Percentiles rank a stretch among this genome's conserved stretches.
phyloP scores from a whole-genome alignment of 2,113 vertebrate species.

The Petaurus breviceps region DNA sequence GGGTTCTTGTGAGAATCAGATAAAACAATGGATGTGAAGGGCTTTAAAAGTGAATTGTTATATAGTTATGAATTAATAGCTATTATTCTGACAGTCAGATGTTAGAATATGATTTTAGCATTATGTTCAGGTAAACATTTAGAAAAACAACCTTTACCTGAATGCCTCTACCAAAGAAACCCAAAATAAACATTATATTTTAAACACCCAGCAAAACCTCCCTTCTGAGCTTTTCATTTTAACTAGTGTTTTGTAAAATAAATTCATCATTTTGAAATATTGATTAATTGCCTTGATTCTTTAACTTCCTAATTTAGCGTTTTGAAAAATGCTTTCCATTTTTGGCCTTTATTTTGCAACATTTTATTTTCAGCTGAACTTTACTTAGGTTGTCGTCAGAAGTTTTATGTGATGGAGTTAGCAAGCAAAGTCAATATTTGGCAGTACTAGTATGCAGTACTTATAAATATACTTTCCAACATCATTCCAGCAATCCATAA shows the following conservation, averaged over 20 bases:
- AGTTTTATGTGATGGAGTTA: conserved; percentile 78
- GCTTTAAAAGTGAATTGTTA: conserved; percentile 12
- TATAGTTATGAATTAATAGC: not conserved
- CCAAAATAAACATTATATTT: conserved; percentile 66
- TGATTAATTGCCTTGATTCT: conserved; percentile 80
- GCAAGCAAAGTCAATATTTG: conserved; percentile 81
- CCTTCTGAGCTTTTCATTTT: conserved; percentile 72
- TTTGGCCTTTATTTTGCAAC: conserved; percentile 82
- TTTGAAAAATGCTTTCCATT: conserved; percentile 83
- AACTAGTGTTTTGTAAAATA: conserved; percentile 78
- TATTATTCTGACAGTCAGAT: not conserved
- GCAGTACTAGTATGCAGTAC: conserved; percentile 66
- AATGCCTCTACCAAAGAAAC: conserved; percentile 52
- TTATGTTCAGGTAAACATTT: conserved; percentile 49
- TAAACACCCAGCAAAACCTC: conserved; percentile 54
- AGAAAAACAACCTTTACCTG: conserved; percentile 41
- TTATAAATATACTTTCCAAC: conserved; percentile 69
- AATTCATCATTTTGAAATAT: conserved; percentile 82
- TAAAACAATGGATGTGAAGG: conserved; percentile 26
- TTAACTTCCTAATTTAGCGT: conserved; percentile 83
- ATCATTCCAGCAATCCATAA: conserved; percentile 73
- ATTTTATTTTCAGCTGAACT: conserved; percentile 82
- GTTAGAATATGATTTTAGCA: not conserved
- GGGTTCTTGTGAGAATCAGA: not conserved
- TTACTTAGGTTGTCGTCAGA: conserved; percentile 79